Percentiles rank a stretch among this genome's conserved stretches.
Evolutionary conservation across 2,797 vertebrate species (phyloP).

Genomic region (Hoplostethus mediterraneus): DNA sequence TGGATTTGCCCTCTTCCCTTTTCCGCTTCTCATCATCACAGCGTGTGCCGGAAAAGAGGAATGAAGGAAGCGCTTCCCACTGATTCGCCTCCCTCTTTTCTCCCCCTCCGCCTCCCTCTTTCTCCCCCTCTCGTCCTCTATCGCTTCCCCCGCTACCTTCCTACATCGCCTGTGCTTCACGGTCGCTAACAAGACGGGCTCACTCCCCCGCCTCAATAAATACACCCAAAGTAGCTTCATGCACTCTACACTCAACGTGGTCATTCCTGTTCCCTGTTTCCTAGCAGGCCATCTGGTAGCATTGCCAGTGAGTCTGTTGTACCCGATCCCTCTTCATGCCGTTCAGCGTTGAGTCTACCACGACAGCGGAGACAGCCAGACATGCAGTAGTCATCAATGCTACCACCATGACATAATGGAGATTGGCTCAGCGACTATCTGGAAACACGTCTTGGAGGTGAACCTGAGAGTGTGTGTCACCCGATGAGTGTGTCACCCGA

Average conservation of each 20-base stretch:
- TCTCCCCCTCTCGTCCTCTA: conserved; percentile 21
- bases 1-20: conserved; percentile 67
- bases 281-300: too few species aligned
- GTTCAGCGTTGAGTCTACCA: too few species aligned
- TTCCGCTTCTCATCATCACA: conserved; percentile 63
- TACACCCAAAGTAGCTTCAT: conserved; percentile 60
- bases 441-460: not conserved
- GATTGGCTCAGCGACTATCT: not conserved
- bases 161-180: conserved; percentile 11
- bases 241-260: conserved; percentile 16
- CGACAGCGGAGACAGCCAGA: not conserved
- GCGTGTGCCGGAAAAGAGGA: conserved; percentile 49
- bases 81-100: conserved; percentile 1
- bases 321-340: too few species aligned
- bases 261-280: too few species aligned
- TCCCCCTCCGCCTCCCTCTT: conserved; percentile 51
- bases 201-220: conserved; percentile 46
- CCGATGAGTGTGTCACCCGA: too few species aligned
- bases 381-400: not conserved
- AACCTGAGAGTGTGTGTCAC: conserved; percentile 17
- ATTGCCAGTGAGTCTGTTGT: too few species aligned
- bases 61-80: conserved; percentile 45
- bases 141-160: conserved; percentile 17
- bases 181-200: not conserved
- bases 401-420: not conserved